A percentile compares a stretch with the other conserved stretches of the same genome.
Conservation (phyloP, 1,140 invertebrate species). For the Trialeurodes vaporariorum region DNA sequence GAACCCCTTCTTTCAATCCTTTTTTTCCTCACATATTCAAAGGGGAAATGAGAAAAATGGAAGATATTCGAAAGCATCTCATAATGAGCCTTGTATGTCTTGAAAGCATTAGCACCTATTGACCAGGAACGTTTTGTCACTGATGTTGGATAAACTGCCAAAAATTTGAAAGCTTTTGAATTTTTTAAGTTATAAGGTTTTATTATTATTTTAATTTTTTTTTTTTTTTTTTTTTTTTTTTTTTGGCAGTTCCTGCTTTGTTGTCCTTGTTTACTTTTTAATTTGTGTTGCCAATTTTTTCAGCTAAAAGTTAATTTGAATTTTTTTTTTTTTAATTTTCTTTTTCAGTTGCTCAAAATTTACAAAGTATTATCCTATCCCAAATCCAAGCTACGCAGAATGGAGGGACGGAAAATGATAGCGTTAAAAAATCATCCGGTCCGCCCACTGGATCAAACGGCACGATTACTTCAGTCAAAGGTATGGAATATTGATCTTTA, state of each 20-base stretch:
- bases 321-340: too few species aligned
- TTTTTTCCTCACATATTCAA: too few species aligned
- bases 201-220: too few species aligned
- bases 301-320: too few species aligned
- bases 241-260: neutral
- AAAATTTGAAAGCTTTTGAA: too few species aligned
- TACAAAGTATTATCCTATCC: conserved; percentile 37
- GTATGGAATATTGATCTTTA: neutral
- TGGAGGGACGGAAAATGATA: neutral
- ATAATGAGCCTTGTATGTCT: too few species aligned
- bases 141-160: neutral
- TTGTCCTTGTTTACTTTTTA: neutral
- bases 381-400: conserved; percentile 23
- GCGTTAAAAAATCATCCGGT: neutral
- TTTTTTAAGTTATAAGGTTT: too few species aligned
- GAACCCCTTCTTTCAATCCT: too few species aligned
- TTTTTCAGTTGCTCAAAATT: conserved; percentile 38
- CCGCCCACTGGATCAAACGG: neutral
- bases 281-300: neutral
- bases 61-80: too few species aligned
- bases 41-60: too few species aligned
- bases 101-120: too few species aligned
- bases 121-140: neutral
- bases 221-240: neutral
- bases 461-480: neutral